Evolutionary conservation across 2,113 vertebrate species (phyloP).

Genomic region (Pangasianodon hypophthalmus): DNA sequence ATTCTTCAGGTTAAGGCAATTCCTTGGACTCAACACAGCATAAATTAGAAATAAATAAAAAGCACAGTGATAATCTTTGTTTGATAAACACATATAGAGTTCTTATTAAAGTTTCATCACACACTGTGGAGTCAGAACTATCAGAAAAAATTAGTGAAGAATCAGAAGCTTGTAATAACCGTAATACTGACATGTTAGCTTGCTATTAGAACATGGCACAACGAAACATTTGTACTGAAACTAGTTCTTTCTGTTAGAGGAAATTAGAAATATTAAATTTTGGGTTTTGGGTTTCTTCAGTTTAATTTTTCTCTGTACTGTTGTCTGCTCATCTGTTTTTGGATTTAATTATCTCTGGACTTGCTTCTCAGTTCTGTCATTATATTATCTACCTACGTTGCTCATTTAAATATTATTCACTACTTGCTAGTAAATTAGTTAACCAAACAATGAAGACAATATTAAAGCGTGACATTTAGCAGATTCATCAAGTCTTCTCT

Average conservation of each 20-base stretch:
- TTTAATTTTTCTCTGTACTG: background rate
- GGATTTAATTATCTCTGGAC: background rate
- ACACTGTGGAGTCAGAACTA: background rate
- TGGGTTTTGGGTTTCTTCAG: background rate
- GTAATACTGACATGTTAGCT: background rate
- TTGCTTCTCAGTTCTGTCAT: background rate
- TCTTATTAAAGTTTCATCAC: background rate
- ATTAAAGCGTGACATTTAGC: background rate
- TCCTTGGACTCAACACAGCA: background rate
- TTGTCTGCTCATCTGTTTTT: background rate
- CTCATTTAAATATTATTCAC: background rate
- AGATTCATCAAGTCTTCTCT: slow-evolving; percentile 2
- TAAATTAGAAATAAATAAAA: background rate
- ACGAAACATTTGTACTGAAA: background rate
- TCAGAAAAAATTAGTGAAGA: background rate
- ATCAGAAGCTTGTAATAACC: background rate
- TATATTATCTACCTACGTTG: background rate
- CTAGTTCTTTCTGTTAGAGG: background rate
- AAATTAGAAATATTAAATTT: background rate
- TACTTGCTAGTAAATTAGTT: background rate
- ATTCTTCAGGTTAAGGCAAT: background rate
- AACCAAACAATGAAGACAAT: background rate
- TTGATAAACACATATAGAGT: background rate
- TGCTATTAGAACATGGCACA: background rate
- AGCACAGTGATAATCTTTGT: background rate